These are phyloP conservation scores for Falco concolor DNA, from an alignment of 2,797 vertebrate genomes.

Conservation along the genomic window DNA sequence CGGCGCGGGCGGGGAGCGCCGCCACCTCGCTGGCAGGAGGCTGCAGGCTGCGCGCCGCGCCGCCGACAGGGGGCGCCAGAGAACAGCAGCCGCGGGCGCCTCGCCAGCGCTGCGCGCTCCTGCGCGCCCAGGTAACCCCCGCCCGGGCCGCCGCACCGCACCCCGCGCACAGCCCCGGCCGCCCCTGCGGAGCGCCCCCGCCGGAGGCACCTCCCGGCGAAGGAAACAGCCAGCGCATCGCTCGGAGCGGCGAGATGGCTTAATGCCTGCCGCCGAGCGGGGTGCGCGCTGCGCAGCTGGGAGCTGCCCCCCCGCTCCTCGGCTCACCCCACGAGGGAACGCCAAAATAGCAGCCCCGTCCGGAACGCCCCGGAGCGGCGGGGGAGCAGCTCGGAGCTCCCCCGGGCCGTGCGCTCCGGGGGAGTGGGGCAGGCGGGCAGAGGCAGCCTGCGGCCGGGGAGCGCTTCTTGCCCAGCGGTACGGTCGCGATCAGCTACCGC, in stretches of 20 bases:
- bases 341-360: neutral
- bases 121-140: neutral
- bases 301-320: neutral
- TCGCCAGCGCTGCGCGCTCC: neutral
- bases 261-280: neutral
- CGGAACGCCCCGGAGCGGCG: neutral
- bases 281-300: neutral
- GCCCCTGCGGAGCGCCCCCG: neutral
- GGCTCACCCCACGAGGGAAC: neutral
- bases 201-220: neutral
- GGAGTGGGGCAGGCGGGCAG: neutral
- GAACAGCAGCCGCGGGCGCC: neutral
- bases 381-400: neutral
- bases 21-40: neutral
- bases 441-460: neutral
- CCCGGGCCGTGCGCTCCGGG: neutral
- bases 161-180: neutral
- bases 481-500: neutral
- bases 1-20: neutral
- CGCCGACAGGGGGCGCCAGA: constrained; percentile 64
- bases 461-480: neutral
- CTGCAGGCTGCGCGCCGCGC: neutral
- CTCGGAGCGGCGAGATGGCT: neutral
- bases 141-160: neutral
- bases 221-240: neutral